phyloP scores from a whole-genome alignment of 2,113 vertebrate genomes.

The Melanotaenia duboulayi region DNA sequence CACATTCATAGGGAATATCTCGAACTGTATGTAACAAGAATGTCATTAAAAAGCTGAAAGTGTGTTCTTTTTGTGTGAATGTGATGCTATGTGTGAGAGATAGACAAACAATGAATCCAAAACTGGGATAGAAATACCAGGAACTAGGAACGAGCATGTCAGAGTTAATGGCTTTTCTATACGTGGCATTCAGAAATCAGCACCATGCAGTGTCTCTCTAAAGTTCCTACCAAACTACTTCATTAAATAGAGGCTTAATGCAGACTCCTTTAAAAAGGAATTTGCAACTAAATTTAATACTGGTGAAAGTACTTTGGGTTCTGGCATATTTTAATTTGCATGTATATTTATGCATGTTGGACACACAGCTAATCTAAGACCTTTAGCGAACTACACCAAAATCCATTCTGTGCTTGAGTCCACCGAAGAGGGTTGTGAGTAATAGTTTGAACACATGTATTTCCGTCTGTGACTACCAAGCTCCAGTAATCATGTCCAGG shows the following conservation, averaged over 20 bases:
- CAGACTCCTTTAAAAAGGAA: slow-evolving; percentile 7
- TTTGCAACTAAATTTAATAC: slow-evolving; percentile 34
- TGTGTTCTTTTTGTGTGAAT: not conserved
- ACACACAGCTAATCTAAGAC: slow-evolving; percentile 28
- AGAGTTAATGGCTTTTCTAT: slow-evolving; percentile 33
- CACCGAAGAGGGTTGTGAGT: slow-evolving; percentile 46
- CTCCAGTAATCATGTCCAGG: slow-evolving; percentile 62
- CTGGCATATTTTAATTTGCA: slow-evolving; percentile 23
- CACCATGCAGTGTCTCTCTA: slow-evolving; percentile 24
- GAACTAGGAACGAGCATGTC: not conserved
- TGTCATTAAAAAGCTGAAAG: slow-evolving; percentile 19
- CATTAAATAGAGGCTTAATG: slow-evolving; percentile 6
- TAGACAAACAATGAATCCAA: not conserved
- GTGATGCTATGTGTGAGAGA: not conserved
- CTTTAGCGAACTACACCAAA: slow-evolving; percentile 25
- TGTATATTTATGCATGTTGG: slow-evolving; percentile 32
- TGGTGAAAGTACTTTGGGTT: slow-evolving; percentile 22
- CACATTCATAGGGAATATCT: slow-evolving; percentile 23
- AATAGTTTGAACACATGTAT: slow-evolving; percentile 56
- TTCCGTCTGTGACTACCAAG: slow-evolving; percentile 45
- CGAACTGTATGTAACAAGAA: slow-evolving; percentile 19
- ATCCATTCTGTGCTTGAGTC: slow-evolving; percentile 37
- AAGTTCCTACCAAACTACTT: slow-evolving; percentile 17
- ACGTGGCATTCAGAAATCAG: slow-evolving; percentile 27
- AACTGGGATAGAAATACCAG: not conserved